phyloP scores from a whole-genome alignment of 2,113 vertebrate species.

The Mobula birostris region DNA sequence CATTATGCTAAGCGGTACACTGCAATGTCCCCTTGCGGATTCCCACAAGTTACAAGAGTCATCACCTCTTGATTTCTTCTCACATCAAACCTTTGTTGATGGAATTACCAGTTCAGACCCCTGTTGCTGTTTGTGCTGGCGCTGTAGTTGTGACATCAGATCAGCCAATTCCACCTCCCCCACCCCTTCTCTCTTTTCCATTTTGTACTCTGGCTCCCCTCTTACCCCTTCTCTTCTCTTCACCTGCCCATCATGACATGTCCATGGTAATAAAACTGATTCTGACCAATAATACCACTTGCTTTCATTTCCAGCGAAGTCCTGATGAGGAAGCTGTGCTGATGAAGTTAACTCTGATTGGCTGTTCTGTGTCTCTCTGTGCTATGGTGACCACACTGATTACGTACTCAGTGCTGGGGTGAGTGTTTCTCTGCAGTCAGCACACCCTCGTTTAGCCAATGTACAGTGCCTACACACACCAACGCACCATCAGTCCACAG shows the following conservation, averaged over 20 bases:
- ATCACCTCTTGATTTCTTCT: not conserved
- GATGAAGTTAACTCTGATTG: constrained; percentile 75
- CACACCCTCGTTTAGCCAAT: not conserved
- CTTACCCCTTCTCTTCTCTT: no score
- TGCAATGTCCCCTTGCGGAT: not conserved
- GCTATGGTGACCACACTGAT: constrained; percentile 75
- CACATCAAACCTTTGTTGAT: no score
- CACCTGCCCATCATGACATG: no score
- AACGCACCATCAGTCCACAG: no score
- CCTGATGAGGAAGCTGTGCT: constrained; percentile 64
- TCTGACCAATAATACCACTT: not conserved
- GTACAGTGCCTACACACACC: no score
- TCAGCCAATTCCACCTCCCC: not conserved
- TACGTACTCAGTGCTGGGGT: constrained; percentile 79
- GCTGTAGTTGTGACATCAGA: not conserved
- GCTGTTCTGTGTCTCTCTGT: constrained; percentile 82
- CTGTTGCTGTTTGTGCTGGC: not conserved
- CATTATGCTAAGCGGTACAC: no score
- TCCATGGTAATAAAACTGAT: no score
- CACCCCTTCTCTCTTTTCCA: no score
- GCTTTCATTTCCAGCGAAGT: constrained; percentile 56
- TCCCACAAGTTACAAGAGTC: not conserved
- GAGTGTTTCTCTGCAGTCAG: constrained; percentile 46
- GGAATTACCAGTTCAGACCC: not conserved
- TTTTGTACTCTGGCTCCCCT: no score